Evolutionary conservation across 1,140 invertebrate genomes (phyloP).

Genomic region (Drosophila sulfurigaster): DNA sequence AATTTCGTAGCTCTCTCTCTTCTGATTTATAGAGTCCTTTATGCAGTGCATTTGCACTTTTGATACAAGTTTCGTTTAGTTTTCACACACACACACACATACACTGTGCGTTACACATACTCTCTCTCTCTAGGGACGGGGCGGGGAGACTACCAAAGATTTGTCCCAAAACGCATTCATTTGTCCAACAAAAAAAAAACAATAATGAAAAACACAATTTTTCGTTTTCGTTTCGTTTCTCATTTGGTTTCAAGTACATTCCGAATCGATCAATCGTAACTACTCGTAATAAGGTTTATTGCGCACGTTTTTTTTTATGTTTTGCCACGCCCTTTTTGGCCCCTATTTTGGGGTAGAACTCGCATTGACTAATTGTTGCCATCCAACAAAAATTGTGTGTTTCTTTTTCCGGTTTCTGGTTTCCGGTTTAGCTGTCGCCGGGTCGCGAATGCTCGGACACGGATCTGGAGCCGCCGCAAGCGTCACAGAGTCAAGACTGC

Average conservation of each 20-base stretch:
- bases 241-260: constrained; percentile 50
- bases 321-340: background rate
- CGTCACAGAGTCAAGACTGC: constrained; percentile 96
- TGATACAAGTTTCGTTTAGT: background rate
- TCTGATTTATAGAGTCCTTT: constrained; percentile 8
- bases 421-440: constrained; percentile 89
- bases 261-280: constrained; percentile 44
- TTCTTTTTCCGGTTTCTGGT: no score
- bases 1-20: constrained; percentile 14
- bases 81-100: background rate
- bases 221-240: constrained; percentile 29
- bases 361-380: no score
- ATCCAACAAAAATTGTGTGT: no score
- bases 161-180: constrained; percentile 12
- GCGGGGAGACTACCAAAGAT: background rate
- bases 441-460: constrained; percentile 91
- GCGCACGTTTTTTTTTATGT: constrained; percentile 9
- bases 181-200: constrained; percentile 14
- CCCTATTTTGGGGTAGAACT: no score
- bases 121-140: background rate
- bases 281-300: constrained; percentile 35
- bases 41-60: constrained; percentile 4
- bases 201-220: background rate
- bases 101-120: constrained; percentile 27
- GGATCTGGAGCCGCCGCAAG: constrained; percentile 92